Conservation (phyloP, 1,140 invertebrate species). For the Dinothrombium tinctorium region DNA sequence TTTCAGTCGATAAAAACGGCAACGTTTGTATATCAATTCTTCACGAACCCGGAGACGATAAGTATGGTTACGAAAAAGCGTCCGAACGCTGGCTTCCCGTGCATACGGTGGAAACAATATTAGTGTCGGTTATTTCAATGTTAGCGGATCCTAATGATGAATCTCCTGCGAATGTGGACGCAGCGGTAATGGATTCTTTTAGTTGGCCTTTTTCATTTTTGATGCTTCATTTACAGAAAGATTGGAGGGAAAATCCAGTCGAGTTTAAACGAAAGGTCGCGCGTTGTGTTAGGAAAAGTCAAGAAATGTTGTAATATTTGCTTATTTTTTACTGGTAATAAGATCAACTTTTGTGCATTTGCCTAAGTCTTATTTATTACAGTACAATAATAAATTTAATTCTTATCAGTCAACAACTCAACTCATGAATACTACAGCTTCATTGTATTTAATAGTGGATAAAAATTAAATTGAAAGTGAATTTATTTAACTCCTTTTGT, state of each 20-base stretch:
- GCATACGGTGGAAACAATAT: constrained; percentile 97
- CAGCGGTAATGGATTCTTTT: constrained; percentile 49
- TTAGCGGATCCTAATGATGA: constrained; percentile 98
- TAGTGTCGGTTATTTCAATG: constrained; percentile 98
- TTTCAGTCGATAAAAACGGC: constrained; percentile 69
- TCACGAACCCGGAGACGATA: constrained; percentile 97
- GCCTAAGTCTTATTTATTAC: no score
- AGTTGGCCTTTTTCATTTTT: constrained; percentile 4
- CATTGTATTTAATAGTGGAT: no score
- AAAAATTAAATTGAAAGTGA: no score
- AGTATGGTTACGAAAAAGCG: constrained; percentile 97
- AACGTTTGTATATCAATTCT: constrained; percentile 99
- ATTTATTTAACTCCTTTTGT: no score
- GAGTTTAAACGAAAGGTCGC: constrained; percentile 96
- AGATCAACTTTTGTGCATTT: no score
- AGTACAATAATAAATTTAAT: no score
- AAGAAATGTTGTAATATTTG: constrained; percentile 37
- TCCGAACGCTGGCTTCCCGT: constrained; percentile 96
- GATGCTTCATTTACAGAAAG: constrained; percentile 46
- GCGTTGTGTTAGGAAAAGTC: constrained; percentile 89
- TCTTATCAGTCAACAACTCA: no score
- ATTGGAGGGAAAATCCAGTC: constrained; percentile 86
- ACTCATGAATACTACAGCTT: no score
- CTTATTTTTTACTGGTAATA: no score
- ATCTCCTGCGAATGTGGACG: constrained; percentile 98